phyloP scores from a whole-genome alignment of 2,797 vertebrate genomes.

The Miichthys miiuy region DNA sequence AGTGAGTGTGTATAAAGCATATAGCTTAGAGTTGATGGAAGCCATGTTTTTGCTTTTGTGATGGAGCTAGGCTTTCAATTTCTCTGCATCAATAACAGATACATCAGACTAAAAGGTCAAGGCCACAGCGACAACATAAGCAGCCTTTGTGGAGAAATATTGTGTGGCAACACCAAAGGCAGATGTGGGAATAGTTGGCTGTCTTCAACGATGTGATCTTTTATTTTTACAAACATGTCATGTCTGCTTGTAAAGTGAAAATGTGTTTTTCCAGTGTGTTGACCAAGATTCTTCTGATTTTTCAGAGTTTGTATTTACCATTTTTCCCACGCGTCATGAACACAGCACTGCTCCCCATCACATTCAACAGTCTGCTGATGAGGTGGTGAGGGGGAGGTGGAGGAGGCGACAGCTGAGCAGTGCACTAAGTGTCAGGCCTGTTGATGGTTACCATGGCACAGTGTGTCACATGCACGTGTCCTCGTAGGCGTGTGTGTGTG shows the following conservation, averaged over 20 bases:
- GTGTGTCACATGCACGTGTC: slow-evolving; percentile 72
- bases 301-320: slow-evolving; percentile 2
- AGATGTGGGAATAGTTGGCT: background rate
- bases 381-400: slow-evolving; percentile 62
- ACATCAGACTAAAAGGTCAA: background rate
- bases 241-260: background rate
- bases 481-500: slow-evolving; percentile 26
- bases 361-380: slow-evolving; percentile 57
- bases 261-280: background rate
- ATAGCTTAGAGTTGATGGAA: background rate
- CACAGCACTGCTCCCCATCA: slow-evolving; percentile 17
- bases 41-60: background rate
- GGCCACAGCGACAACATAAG: background rate
- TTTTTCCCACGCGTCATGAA: background rate
- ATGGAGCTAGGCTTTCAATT: background rate
- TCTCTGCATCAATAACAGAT: background rate
- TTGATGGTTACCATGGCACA: slow-evolving; percentile 79
- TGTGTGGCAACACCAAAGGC: background rate
- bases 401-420: slow-evolving; percentile 75
- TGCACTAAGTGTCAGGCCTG: slow-evolving; percentile 69
- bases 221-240: background rate
- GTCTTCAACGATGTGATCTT: background rate
- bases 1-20: background rate
- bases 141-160: background rate
- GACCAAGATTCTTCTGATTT: background rate